Percentiles rank a stretch among this genome's conserved stretches.
phyloP scores from a whole-genome alignment of 2,888 invertebrate genomes.

The Cacoxenus indagator region DNA sequence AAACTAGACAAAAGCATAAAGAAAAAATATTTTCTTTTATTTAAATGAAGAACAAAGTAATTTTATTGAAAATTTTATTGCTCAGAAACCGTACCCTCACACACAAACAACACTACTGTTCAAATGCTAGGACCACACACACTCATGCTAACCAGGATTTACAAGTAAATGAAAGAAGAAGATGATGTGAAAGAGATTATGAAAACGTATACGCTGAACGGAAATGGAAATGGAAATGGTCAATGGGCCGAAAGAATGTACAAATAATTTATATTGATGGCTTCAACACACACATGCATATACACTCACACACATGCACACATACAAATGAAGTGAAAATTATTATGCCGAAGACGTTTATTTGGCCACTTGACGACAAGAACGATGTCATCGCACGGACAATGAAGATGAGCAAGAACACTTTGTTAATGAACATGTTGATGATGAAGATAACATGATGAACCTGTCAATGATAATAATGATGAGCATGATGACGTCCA shows the following conservation, averaged over 20 bases:
- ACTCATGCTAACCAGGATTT: constrained; percentile 8
- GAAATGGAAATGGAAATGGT: constrained; percentile 25
- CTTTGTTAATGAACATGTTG: not conserved
- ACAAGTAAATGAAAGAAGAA: constrained; percentile 33
- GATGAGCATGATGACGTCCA: too few species aligned
- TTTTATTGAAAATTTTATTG: constrained; percentile 15
- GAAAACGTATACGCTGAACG: constrained; percentile 14
- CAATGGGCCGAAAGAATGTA: constrained; percentile 32
- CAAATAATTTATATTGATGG: constrained; percentile 19
- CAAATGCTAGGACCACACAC: not conserved
- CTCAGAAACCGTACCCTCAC: not conserved
- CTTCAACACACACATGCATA: too few species aligned
- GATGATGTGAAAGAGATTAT: constrained; percentile 45
- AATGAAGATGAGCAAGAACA: not conserved
- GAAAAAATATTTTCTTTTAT: constrained; percentile 59
- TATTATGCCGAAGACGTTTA: constrained; percentile 4
- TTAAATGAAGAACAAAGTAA: constrained; percentile 47
- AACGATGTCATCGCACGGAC: not conserved
- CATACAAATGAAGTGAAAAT: too few species aligned
- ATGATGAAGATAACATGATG: too few species aligned
- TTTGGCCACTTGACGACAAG: not conserved
- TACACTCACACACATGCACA: too few species aligned
- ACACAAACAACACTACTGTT: not conserved
- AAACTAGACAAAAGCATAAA: constrained; percentile 40
- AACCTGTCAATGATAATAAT: too few species aligned